Conservation (phyloP, 2,113 vertebrate species). For the Taxidea taxus region DNA sequence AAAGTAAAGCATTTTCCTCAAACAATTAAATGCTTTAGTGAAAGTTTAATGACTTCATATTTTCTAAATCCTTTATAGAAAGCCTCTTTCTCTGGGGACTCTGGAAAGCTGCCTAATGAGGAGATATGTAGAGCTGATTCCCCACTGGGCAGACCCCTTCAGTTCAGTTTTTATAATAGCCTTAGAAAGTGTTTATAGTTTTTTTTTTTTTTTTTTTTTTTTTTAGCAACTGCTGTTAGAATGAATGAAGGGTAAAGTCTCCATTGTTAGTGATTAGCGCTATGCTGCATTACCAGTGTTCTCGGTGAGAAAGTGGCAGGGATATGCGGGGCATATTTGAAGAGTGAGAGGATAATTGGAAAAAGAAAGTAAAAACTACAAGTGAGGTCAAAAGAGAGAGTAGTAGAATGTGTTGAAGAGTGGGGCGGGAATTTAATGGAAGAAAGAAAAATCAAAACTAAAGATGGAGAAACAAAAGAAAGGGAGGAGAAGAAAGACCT, state of each 20-base stretch:
- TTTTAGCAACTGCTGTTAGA: slow-evolving; percentile 76
- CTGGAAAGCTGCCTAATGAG: slow-evolving; percentile 83
- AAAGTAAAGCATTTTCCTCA: slow-evolving; percentile 65
- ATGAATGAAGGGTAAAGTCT: slow-evolving; percentile 69
- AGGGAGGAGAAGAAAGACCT: background rate
- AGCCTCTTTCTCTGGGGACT: slow-evolving; percentile 75
- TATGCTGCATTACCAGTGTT: background rate
- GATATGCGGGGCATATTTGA: slow-evolving; percentile 51
- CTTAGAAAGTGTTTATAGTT: slow-evolving; percentile 84
- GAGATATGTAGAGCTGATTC: slow-evolving; percentile 74
- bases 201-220: background rate
- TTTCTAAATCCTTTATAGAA: slow-evolving; percentile 74
- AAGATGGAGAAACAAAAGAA: background rate
- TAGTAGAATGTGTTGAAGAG: background rate
- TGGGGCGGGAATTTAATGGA: background rate
- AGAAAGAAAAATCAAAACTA: background rate
- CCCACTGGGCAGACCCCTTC: slow-evolving; percentile 70
- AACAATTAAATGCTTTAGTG: slow-evolving; percentile 81
- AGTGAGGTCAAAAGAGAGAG: slow-evolving; percentile 9
- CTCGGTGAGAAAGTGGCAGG: slow-evolving; percentile 67
- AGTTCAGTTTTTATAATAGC: slow-evolving; percentile 82
- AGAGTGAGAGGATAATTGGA: slow-evolving; percentile 54
- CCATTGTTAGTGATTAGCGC: slow-evolving; percentile 60
- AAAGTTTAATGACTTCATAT: slow-evolving; percentile 81
- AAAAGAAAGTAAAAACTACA: slow-evolving; percentile 40